phyloP scores from a whole-genome alignment of 2,113 vertebrate species.

The Apaloderma vittatum region DNA sequence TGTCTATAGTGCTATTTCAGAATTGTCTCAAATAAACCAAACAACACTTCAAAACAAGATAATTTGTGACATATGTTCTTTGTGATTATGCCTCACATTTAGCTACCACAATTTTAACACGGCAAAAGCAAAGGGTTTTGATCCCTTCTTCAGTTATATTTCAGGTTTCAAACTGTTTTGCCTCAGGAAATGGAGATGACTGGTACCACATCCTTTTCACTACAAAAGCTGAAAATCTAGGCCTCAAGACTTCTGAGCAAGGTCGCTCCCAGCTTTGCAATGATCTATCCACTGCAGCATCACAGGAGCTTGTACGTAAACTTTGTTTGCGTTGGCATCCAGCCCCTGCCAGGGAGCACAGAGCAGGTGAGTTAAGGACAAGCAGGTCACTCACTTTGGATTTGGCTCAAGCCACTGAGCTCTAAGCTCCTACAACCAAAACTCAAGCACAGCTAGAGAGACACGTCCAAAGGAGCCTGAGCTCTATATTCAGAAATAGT shows the following conservation, averaged over 20 bases:
- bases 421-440: neutral
- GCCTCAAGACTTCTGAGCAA: neutral
- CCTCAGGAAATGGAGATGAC: neutral
- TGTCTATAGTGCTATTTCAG: slow-evolving; percentile 78
- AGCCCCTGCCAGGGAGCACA: neutral
- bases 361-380: neutral
- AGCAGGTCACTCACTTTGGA: neutral
- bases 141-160: slow-evolving; percentile 46
- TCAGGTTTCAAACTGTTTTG: slow-evolving; percentile 41
- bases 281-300: neutral
- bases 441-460: neutral
- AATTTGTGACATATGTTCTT: slow-evolving; percentile 80
- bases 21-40: slow-evolving; percentile 76
- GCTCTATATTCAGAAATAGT: neutral
- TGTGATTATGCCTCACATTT: slow-evolving; percentile 71
- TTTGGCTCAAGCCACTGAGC: neutral
- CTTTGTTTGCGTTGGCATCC: neutral
- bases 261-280: neutral
- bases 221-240: neutral
- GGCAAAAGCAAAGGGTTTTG: slow-evolving; percentile 65
- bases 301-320: neutral
- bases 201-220: neutral
- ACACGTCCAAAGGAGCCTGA: neutral
- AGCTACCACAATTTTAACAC: slow-evolving; percentile 76
- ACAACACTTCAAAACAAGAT: slow-evolving; percentile 78